Base-by-base conservation (phyloP, 2,797 vertebrate species). In the Orestias chungarensis region DNA sequence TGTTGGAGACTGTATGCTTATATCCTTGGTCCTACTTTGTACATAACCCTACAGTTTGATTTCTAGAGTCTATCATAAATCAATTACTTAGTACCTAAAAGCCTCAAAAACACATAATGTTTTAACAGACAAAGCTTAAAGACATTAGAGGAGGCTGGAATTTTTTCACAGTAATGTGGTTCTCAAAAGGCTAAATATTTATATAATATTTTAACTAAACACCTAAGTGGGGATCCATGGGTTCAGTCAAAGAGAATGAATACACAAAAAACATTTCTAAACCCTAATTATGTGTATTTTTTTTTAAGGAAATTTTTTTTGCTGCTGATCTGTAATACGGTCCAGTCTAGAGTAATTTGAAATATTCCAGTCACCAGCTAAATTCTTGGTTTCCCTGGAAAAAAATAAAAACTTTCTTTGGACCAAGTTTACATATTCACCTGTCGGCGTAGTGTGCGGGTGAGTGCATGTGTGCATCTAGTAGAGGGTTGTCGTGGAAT, bases 401-500 rank as follows among this genome's bases (percentile, higher is more conserved):
- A 35, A 61, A 62, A 2, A 3, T 62, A 15, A 23, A 38, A 12
- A 25, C 33, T 27, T 43, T 20, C 42, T 64, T 64, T 7, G 25
- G 33, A 23, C 1, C 9, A 0, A 38, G 12, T 10, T 18, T 20
- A 20, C 46, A 42, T 25, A 69, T 47, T 87, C 85, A 99, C 98
- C 97, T 99, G 98, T 91, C 98, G 96, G 85, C 94, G 95, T 66
- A 99, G 96, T 23, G 96, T 96, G 86, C 96, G 95, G 83, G 95
- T 95, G 74, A 96, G 87, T 70, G 95, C 91, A 86, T 96, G 96
- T 46, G 95, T 90, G 68, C 92, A 95, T 40, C 90, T 85, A 1
- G 96, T 94, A 6, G 94, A 95, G 9, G 93, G 95, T 25, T 95
- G 91, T 79, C 85, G 95, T 25, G 96, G 92, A 78, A 96, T 94